phyloP scores from a whole-genome alignment of 2,113 vertebrate species.

The Pangasianodon hypophthalmus region DNA sequence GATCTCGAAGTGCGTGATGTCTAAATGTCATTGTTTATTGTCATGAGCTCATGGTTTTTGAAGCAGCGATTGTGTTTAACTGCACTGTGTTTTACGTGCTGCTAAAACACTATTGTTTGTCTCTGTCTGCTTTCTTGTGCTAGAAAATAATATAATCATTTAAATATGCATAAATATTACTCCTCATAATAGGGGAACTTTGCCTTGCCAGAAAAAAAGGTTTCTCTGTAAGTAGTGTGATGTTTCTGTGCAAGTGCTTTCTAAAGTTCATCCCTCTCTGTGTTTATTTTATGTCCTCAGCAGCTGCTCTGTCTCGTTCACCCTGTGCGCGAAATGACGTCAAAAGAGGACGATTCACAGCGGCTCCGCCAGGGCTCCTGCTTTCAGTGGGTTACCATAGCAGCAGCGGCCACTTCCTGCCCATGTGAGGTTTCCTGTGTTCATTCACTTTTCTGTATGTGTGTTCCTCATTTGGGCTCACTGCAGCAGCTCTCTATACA shows the following conservation, averaged over 20 bases:
- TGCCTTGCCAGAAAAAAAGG: constrained; percentile 18
- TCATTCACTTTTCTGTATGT: constrained; percentile 76
- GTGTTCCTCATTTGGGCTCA: constrained; percentile 61
- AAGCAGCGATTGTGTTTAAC: neutral
- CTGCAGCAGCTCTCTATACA: constrained; percentile 70
- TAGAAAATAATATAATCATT: neutral
- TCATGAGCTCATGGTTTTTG: neutral
- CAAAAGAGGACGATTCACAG: constrained; percentile 68
- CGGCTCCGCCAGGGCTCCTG: constrained; percentile 66
- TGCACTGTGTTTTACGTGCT: neutral
- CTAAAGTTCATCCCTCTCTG: constrained; percentile 57
- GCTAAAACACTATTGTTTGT: neutral
- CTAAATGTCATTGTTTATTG: constrained; percentile 19
- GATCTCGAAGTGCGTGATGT: neutral
- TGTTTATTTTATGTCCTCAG: constrained; percentile 64
- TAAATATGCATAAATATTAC: constrained; percentile 5
- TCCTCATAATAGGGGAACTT: neutral
- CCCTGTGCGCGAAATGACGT: constrained; percentile 77
- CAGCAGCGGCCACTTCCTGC: constrained; percentile 80
- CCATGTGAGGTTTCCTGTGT: constrained; percentile 77
- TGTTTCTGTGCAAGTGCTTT: constrained; percentile 51
- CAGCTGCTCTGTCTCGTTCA: constrained; percentile 65
- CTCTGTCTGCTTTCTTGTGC: neutral
- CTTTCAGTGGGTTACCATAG: constrained; percentile 80
- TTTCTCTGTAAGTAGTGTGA: constrained; percentile 55